Evolutionary conservation across 1,140 invertebrate genomes (phyloP).

Genomic region (Hylaeus anthracinus): DNA sequence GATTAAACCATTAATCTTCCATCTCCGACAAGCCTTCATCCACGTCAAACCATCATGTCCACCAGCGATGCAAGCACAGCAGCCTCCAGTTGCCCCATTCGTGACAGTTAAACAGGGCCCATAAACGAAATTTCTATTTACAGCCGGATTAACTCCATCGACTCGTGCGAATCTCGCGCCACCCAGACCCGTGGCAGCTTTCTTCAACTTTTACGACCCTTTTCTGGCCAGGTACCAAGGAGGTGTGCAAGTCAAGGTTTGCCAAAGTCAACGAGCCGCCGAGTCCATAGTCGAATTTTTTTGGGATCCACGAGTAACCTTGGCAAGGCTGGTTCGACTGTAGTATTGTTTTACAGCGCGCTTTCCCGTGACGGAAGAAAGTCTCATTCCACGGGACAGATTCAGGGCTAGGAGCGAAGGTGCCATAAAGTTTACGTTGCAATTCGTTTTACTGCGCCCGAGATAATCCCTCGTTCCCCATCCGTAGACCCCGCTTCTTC

Average conservation of each 20-base stretch:
- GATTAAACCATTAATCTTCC: too few species aligned
- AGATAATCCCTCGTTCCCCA: not conserved
- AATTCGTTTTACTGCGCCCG: conserved; percentile 32
- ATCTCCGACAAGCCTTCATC: too few species aligned
- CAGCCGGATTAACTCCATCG: not conserved
- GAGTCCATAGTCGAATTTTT: not conserved
- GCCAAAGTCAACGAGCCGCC: conserved; percentile 42
- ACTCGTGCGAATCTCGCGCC: not conserved
- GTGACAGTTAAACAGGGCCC: not conserved
- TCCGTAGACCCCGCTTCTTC: not conserved
- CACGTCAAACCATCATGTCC: too few species aligned
- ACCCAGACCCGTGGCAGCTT: not conserved
- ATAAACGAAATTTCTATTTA: not conserved
- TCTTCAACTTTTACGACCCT: not conserved
- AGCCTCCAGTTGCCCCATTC: too few species aligned
- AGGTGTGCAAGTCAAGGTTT: conserved; percentile 9
- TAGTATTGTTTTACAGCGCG: conserved; percentile 25
- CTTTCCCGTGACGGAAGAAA: not conserved
- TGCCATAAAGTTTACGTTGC: conserved; percentile 36
- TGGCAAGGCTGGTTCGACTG: not conserved
- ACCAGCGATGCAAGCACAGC: not conserved
- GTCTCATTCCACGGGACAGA: not conserved
- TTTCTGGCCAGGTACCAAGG: not conserved
- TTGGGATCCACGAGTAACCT: too few species aligned
- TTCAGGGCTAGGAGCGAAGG: not conserved